Percentiles rank a stretch among this genome's conserved stretches.
Conservation (phyloP, 2,888 invertebrate species). For the Furcula furcula region DNA sequence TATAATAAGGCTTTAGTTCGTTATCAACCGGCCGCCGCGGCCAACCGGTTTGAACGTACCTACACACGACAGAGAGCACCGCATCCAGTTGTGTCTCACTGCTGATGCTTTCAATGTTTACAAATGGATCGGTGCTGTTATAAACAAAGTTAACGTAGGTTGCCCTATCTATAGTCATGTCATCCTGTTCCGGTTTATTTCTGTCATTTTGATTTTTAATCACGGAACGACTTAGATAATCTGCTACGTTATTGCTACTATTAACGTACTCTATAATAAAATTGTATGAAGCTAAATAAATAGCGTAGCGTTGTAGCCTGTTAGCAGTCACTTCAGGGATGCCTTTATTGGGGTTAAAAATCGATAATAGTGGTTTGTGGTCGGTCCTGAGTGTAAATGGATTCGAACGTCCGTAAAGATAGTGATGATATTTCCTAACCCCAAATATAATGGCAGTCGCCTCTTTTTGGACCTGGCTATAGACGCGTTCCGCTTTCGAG, state of each 20-base stretch:
- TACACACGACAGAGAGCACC: too few species aligned
- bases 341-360: background rate
- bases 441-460: slow-evolving; percentile 1
- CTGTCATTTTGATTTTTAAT: too few species aligned
- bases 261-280: background rate
- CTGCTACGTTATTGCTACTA: background rate
- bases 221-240: slow-evolving; percentile 1
- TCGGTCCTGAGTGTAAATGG: slow-evolving; percentile 3
- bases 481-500: background rate
- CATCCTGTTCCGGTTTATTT: too few species aligned
- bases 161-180: too few species aligned
- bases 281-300: background rate
- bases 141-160: too few species aligned
- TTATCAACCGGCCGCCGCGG: too few species aligned
- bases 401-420: background rate
- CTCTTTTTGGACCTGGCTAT: slow-evolving; percentile 1
- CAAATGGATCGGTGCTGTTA: too few species aligned
- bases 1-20: too few species aligned
- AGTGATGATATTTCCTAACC: background rate
- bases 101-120: too few species aligned
- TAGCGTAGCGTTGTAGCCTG: slow-evolving; percentile 1
- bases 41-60: too few species aligned
- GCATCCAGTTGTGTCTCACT: too few species aligned
- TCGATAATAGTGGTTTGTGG: slow-evolving; percentile 1
- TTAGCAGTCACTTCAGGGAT: background rate